Conservation (phyloP, 2,113 vertebrate species). For the Trinectes maculatus region DNA sequence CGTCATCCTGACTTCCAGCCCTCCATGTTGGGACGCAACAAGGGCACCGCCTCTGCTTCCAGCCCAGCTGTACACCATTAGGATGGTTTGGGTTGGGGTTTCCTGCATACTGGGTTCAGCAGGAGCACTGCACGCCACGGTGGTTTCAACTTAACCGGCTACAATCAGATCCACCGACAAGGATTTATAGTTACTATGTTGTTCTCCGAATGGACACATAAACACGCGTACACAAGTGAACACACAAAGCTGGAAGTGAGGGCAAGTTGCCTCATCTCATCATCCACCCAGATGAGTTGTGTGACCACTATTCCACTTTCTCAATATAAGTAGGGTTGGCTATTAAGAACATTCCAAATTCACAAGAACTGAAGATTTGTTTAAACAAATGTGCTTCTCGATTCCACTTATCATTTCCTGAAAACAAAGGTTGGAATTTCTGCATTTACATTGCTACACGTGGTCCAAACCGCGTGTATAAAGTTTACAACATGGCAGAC, state of each 20-base stretch:
- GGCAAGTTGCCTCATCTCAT: conserved; percentile 13
- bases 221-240: conserved; percentile 3
- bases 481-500: conserved; percentile 35
- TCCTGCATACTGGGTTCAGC: not conserved
- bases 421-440: conserved; percentile 33
- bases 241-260: conserved; percentile 27
- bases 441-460: conserved; percentile 1
- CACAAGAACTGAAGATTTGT: not conserved
- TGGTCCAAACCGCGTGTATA: conserved; percentile 23
- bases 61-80: conserved; percentile 26
- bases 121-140: conserved; percentile 18
- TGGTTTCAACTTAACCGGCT: conserved; percentile 59
- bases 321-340: conserved; percentile 43
- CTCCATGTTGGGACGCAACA: conserved; percentile 80
- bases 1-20: conserved; percentile 83
- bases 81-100: conserved; percentile 11
- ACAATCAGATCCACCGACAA: conserved; percentile 59
- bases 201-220: conserved; percentile 30
- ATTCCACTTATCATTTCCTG: conserved; percentile 56
- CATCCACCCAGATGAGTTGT: conserved; percentile 44
- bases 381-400: conserved; percentile 47
- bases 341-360: conserved; percentile 16
- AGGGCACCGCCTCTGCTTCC: conserved; percentile 36
- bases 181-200: conserved; percentile 44
- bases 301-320: conserved; percentile 54